Conservation (phyloP, 2,113 vertebrate genomes). For the Atherinomorus stipes region DNA sequence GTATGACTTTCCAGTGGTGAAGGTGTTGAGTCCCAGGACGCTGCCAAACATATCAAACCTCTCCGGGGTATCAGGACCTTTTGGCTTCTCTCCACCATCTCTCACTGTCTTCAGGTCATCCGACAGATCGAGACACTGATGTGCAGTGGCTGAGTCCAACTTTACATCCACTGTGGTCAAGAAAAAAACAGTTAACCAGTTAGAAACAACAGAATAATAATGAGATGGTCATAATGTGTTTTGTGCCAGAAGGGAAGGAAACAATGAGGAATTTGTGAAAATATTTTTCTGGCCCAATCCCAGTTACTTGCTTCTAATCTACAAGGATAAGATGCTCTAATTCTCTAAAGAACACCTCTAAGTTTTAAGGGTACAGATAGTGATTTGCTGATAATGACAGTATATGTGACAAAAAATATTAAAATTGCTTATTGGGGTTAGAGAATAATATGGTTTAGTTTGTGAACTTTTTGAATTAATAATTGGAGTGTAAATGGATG, state of each 20-base stretch:
- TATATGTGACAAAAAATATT: no score
- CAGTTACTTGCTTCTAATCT: no score
- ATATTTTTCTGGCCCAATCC: no score
- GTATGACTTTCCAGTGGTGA: slow-evolving; percentile 65
- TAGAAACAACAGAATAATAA: not conserved
- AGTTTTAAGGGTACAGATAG: no score
- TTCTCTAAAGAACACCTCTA: no score
- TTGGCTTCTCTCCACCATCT: slow-evolving; percentile 12
- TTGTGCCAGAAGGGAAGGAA: not conserved
- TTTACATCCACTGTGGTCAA: slow-evolving; percentile 66
- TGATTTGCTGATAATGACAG: no score
- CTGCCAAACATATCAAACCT: slow-evolving; percentile 70
- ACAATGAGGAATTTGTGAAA: no score
- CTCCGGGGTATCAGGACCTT: not conserved
- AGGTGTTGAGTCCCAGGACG: slow-evolving; percentile 60
- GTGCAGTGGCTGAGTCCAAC: slow-evolving; percentile 68
- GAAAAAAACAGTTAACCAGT: not conserved
- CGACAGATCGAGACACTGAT: slow-evolving; percentile 61
- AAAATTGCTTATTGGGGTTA: no score
- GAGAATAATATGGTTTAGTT: no score
- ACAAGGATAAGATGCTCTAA: no score
- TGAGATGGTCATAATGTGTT: not conserved
- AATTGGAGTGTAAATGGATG: no score
- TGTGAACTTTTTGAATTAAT: no score
- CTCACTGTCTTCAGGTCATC: slow-evolving; percentile 59